Percentiles rank a stretch among this genome's conserved stretches.
Evolutionary conservation across 2,888 invertebrate genomes (phyloP).

Genomic region (Entomobrya multifasciata): DNA sequence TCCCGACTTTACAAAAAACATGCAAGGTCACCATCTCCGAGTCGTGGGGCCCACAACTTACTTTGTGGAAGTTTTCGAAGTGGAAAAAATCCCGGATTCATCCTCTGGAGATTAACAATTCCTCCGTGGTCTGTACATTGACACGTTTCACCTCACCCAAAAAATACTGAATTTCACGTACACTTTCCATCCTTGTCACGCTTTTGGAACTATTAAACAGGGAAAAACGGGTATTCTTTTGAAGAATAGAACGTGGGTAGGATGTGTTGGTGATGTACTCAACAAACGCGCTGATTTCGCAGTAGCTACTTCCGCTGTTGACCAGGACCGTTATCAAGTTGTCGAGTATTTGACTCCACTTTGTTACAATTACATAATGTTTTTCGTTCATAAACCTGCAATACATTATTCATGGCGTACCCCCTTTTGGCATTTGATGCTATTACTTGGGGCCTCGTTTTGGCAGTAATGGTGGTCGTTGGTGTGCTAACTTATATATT

Average conservation of each 20-base stretch:
- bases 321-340: conserved; percentile 1
- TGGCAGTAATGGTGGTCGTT: not conserved
- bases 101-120: conserved; percentile 8
- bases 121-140: conserved; percentile 26
- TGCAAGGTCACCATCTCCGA: not conserved
- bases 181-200: not conserved
- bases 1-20: conserved; percentile 33
- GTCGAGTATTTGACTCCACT: conserved; percentile 11
- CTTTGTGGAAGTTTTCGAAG: conserved; percentile 26
- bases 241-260: conserved; percentile 56
- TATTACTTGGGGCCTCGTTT: not conserved
- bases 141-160: conserved; percentile 1
- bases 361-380: conserved; percentile 46
- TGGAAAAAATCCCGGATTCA: not conserved
- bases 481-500: not conserved
- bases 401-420: conserved; percentile 25
- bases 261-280: conserved; percentile 49
- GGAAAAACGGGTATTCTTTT: conserved; percentile 47
- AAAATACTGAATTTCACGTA: conserved; percentile 12
- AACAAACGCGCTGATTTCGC: conserved; percentile 34
- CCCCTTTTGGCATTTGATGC: conserved; percentile 14
- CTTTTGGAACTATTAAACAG: conserved; percentile 23
- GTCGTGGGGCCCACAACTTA: conserved; percentile 17
- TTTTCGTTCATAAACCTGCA: conserved; percentile 32
- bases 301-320: conserved; percentile 2